These are phyloP conservation scores for Rynchops niger DNA, from an alignment of 2,113 vertebrate genomes.

Conservation along the genomic window DNA sequence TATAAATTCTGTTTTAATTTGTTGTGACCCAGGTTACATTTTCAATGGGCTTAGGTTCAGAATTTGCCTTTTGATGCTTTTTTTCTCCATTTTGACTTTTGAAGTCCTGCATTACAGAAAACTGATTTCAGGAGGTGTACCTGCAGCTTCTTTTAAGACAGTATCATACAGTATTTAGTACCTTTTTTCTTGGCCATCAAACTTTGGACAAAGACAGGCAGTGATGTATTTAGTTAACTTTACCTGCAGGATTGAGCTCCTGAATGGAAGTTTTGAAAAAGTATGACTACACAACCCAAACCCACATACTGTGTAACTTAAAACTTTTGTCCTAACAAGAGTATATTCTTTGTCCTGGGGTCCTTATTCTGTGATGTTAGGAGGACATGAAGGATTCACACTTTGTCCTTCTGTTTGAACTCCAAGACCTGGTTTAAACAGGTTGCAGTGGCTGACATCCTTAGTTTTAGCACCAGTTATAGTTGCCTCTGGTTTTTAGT, in stretches of 20 bases:
- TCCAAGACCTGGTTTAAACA: neutral
- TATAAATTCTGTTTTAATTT: neutral
- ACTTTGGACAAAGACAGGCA: neutral
- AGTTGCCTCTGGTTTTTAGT: neutral
- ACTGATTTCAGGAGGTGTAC: neutral
- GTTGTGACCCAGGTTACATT: neutral
- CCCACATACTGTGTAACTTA: neutral
- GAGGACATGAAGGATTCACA: neutral
- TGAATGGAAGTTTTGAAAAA: neutral
- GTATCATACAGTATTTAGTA: neutral
- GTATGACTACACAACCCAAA: neutral
- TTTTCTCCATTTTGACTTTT: neutral
- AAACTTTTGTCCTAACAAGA: neutral
- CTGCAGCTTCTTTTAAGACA: neutral
- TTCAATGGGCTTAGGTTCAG: neutral
- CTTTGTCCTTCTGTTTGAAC: neutral
- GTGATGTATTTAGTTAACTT: neutral
- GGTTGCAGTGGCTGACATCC: neutral
- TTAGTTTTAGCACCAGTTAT: neutral
- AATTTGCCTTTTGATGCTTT: neutral
- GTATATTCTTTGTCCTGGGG: neutral
- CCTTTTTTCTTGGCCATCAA: neutral
- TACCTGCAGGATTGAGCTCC: neutral
- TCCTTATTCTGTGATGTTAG: neutral
- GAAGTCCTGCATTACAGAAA: neutral